Base-by-base conservation (phyloP, 2,113 vertebrate genomes). In the Clarias macrocephalus region DNA sequence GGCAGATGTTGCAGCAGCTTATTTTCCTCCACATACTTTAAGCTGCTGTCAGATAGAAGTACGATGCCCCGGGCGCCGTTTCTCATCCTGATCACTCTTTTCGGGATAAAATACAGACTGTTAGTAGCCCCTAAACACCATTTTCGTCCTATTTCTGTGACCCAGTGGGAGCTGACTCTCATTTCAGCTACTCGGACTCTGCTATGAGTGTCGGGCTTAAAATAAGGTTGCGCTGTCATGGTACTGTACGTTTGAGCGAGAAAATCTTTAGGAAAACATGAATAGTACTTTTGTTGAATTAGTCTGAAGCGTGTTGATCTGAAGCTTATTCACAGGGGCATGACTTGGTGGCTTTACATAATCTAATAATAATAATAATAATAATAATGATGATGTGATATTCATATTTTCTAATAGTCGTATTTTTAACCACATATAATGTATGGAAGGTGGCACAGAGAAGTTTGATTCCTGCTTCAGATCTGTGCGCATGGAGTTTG, bases 1-100 rank as follows among this genome's bases (percentile, higher is more conserved):
- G 84, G 83, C 85, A 88, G 85, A 86, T 88, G 82, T 85, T 88
- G 48, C 88, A 84, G 79, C 60, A 79, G 62, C 82, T 56, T 42
- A 60, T 80, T 73, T 65, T 70, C 52, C 9, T 63, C 56, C 73
- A 56, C 77, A 33, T 33, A 9, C 30, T 60, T 52, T 52, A 33
- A 5, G 30, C 28, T 19, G 9, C n/a, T 66, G 57, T 28, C 33
- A 84, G 13, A 54, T 42, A 33, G 11, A 60, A 28, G 54, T 60
- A 66, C 33, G 37, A 56, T 19, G 62, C 63, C 80, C 19, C 25
- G 18, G 48, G 60, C 80, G 63, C 62, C n/a, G 37, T 86, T 75
- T 63, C 77, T 75, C 82, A 54, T 33, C 81, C 57, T 75, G 68
- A 68, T 85, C 82, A n/a, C 37, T 65, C 87, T 85, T 82, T 75